These are phyloP conservation scores for Xestia rhomboidea DNA, from an alignment of 2,888 invertebrate species.

Conservation along the genomic window DNA sequence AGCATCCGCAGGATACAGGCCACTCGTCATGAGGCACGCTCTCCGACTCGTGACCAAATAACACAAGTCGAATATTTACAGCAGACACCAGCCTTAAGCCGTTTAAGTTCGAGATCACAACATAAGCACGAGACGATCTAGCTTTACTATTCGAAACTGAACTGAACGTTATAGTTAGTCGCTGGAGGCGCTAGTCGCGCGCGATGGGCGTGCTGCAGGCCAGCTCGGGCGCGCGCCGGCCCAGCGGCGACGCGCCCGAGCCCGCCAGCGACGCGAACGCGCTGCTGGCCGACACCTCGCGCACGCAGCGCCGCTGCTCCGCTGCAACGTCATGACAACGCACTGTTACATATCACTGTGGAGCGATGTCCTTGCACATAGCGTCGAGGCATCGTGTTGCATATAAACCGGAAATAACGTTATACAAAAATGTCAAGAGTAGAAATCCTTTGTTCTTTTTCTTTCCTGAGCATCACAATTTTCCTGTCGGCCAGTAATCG, in stretches of 20 bases:
- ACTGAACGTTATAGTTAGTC: conserved; percentile 10
- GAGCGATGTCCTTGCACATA: background rate
- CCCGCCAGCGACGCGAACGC: conserved; percentile 79
- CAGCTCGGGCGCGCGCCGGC: conserved; percentile 74
- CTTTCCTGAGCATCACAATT: background rate
- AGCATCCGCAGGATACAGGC: background rate
- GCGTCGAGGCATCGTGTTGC: background rate
- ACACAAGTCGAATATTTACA: conserved; percentile 5
- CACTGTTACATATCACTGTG: too few relatives aligned
- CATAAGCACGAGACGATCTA: conserved; percentile 27
- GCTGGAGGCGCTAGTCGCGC: conserved; percentile 76
- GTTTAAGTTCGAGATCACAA: conserved; percentile 44
- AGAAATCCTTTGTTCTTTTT: background rate
- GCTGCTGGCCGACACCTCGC: conserved; percentile 85
- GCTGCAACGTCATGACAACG: conserved; percentile 74
- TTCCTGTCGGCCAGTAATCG: background rate
- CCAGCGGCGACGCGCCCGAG: conserved; percentile 63
- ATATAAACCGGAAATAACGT: too few relatives aligned
- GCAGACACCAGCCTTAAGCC: background rate
- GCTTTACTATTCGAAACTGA: conserved; percentile 43
- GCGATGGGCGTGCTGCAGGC: conserved; percentile 87
- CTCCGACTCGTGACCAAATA: background rate
- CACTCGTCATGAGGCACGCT: background rate
- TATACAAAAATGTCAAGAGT: too few relatives aligned
- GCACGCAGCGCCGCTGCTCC: conserved; percentile 88